A percentile compares a stretch with the other conserved stretches of the same genome.
Conservation (phyloP, 2,888 invertebrate genomes). For the Penaeus monodon region DNA sequence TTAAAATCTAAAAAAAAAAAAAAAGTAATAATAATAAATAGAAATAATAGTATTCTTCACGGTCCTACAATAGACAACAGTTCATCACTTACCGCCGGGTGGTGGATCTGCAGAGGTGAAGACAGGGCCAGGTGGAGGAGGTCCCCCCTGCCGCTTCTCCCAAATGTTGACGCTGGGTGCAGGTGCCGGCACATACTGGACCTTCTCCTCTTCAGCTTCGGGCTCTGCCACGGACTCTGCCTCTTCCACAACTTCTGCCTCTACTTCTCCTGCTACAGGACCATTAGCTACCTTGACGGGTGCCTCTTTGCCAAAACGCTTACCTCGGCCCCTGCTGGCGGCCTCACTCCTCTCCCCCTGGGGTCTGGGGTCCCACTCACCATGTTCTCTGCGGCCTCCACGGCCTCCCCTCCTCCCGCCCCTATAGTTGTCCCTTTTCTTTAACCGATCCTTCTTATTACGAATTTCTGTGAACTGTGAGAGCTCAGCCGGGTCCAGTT, state of each 20-base stretch:
- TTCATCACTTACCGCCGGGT: neutral
- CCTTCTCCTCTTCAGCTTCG: slow-evolving; percentile 41
- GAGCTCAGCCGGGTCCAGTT: slow-evolving; percentile 52
- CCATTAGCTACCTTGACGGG: slow-evolving; percentile 14
- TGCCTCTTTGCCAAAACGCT: slow-evolving; percentile 14
- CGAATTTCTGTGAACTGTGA: slow-evolving; percentile 57
- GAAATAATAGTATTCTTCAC: too few species aligned
- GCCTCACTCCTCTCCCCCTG: slow-evolving; percentile 31
- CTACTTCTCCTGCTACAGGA: neutral
- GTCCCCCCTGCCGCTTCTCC: slow-evolving; percentile 51
- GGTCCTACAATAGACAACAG: too few species aligned
- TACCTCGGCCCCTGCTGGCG: slow-evolving; percentile 14
- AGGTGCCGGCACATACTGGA: slow-evolving; percentile 54
- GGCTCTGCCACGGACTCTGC: slow-evolving; percentile 9
- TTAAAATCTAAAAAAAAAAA: too few species aligned
- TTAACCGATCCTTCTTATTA: slow-evolving; percentile 37
- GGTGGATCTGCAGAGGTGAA: slow-evolving; percentile 13
- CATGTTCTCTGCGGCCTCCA: slow-evolving; percentile 36
- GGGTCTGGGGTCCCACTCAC: slow-evolving; percentile 23
- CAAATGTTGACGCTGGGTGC: slow-evolving; percentile 56
- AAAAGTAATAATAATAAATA: too few species aligned
- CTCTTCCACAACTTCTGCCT: slow-evolving; percentile 29
- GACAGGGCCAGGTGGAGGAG: neutral
- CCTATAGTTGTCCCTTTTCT: slow-evolving; percentile 17
- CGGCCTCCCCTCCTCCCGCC: slow-evolving; percentile 33